Percentiles rank a stretch among this genome's conserved stretches.
phyloP scores from a whole-genome alignment of 1,140 invertebrate species.

The Ips nitidus region DNA sequence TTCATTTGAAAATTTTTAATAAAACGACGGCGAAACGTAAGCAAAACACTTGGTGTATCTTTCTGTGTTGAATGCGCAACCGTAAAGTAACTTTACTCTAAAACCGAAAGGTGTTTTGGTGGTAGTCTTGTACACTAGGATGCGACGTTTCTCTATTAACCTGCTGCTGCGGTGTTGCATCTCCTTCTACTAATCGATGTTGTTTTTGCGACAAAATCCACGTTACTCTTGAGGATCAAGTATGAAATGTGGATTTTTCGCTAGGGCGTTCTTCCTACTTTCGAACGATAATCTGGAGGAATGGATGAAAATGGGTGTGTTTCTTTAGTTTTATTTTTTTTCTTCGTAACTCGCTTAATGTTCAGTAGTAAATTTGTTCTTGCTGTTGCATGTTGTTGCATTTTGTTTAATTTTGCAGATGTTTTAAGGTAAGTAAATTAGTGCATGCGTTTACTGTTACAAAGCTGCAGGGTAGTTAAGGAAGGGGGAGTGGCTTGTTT shows the following conservation, averaged over 20 bases:
- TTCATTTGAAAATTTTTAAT: too few species aligned
- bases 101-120: neutral
- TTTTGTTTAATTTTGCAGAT: too few species aligned
- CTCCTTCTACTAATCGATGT: conserved; percentile 29
- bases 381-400: too few species aligned
- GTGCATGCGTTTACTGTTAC: too few species aligned
- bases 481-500: too few species aligned
- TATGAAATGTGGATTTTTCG: conserved; percentile 35
- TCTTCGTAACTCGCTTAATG: too few species aligned
- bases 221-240: conserved; percentile 27
- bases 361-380: too few species aligned
- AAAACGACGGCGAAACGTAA: neutral
- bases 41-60: conserved; percentile 6
- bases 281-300: conserved; percentile 31
- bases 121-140: conserved; percentile 1
- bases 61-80: neutral
- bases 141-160: conserved; percentile 20
- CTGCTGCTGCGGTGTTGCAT: conserved; percentile 23
- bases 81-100: neutral
- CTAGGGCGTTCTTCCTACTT: conserved; percentile 31
- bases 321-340: neutral
- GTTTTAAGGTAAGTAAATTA: too few species aligned
- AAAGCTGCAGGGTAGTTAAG: too few species aligned
- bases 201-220: conserved; percentile 26
- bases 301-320: conserved; percentile 36